Percentiles rank a stretch among this genome's conserved stretches.
phyloP scores from a whole-genome alignment of 2,888 invertebrate genomes.

The Latheticus oryzae region DNA sequence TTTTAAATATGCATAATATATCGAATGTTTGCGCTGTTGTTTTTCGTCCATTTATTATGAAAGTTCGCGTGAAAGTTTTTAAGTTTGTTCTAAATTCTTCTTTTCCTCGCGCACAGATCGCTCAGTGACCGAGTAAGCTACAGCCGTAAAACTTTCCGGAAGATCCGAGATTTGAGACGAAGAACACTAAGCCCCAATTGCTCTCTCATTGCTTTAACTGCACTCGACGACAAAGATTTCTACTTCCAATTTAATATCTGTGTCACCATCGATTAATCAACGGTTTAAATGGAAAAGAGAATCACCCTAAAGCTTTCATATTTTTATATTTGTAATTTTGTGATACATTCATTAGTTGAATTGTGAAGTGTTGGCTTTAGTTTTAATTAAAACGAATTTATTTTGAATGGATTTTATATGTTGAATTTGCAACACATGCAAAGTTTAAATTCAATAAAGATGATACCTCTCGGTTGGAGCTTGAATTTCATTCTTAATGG shows the following conservation, averaged over 20 bases:
- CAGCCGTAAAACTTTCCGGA: conserved; percentile 39
- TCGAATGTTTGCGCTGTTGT: conserved; percentile 27
- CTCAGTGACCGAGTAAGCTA: conserved; percentile 42
- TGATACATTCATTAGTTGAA: too few relatives aligned
- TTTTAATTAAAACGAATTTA: too few relatives aligned
- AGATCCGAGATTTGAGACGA: conserved; percentile 29
- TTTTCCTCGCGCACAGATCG: conserved; percentile 26
- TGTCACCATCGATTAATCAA: conserved; percentile 31
- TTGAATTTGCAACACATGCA: conserved; percentile 21
- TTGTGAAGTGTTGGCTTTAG: too few relatives aligned
- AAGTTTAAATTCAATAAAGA: conserved; percentile 29
- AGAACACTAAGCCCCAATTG: conserved; percentile 33
- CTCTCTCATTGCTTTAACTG: conserved; percentile 33
- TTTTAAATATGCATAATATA: conserved; percentile 15
- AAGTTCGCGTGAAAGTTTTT: conserved; percentile 34
- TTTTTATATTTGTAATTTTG: too few relatives aligned
- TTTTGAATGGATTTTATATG: neutral
- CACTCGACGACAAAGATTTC: conserved; percentile 35
- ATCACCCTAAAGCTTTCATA: too few relatives aligned
- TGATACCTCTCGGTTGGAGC: conserved; percentile 16
- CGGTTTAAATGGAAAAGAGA: conserved; percentile 5
- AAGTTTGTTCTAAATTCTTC: conserved; percentile 31
- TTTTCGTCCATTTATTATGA: conserved; percentile 10
- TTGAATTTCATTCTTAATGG: conserved; percentile 17
- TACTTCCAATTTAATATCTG: conserved; percentile 33